These are phyloP conservation scores for Mercenaria mercenaria DNA, from an alignment of 1,140 invertebrate species.

Conservation along the genomic window DNA sequence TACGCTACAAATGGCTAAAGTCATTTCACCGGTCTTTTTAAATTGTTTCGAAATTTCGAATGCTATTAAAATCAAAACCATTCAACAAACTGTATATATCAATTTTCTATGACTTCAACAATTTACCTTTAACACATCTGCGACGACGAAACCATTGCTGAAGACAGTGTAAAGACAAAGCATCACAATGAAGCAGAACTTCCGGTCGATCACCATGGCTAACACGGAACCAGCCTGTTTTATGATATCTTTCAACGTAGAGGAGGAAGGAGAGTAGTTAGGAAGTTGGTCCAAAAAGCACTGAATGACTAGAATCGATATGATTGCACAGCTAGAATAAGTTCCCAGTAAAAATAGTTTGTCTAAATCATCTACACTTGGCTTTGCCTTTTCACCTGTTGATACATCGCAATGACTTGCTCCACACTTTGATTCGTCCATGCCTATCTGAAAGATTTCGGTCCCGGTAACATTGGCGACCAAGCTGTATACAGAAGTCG, in stretches of 20 bases:
- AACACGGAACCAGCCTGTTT: slow-evolving; percentile 70
- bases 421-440: slow-evolving; percentile 52
- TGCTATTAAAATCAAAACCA: no score
- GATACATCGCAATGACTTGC: slow-evolving; percentile 66
- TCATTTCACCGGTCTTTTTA: no score
- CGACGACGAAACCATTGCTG: slow-evolving; percentile 74
- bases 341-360: slow-evolving; percentile 77
- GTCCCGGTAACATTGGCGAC: background rate
- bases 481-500: background rate
- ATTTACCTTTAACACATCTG: slow-evolving; percentile 76
- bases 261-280: background rate
- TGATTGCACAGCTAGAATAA: slow-evolving; percentile 70
- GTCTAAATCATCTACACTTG: slow-evolving; percentile 49
- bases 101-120: no score
- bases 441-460: no score
- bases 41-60: no score
- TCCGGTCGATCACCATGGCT: slow-evolving; percentile 68
- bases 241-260: slow-evolving; percentile 41
- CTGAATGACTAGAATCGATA: slow-evolving; percentile 71
- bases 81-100: no score
- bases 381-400: slow-evolving; percentile 12
- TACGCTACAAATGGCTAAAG: no score
- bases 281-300: slow-evolving; percentile 76
- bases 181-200: slow-evolving; percentile 71
- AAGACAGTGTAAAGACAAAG: slow-evolving; percentile 73